Conservation (phyloP, 1,140 invertebrate genomes). For the Ceratoteleas bidentatus region DNA sequence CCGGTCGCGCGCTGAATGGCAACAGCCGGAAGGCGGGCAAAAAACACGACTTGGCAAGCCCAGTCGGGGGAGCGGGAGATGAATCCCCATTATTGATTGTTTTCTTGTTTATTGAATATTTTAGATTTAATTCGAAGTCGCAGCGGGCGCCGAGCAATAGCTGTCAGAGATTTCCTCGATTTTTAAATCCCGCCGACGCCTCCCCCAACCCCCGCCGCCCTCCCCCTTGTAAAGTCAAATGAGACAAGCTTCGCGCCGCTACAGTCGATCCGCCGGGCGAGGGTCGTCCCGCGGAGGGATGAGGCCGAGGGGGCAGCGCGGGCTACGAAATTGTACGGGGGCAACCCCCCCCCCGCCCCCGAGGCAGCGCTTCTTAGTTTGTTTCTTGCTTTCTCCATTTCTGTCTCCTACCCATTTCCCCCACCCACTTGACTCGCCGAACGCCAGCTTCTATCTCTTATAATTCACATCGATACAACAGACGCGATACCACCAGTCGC, state of each 20-base stretch:
- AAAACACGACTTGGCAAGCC: constrained; percentile 55
- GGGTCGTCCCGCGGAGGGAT: constrained; percentile 52
- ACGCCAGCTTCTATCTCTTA: too few relatives aligned
- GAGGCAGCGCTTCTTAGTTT: too few relatives aligned
- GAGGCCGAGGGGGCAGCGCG: constrained; percentile 12
- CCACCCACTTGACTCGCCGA: too few relatives aligned
- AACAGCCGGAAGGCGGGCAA: constrained; percentile 36
- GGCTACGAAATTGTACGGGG: constrained; percentile 42
- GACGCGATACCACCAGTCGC: too few relatives aligned
- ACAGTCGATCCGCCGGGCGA: constrained; percentile 61
- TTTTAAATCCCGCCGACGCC: constrained; percentile 77
- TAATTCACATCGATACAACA: too few relatives aligned
- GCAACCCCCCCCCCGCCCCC: too few relatives aligned
- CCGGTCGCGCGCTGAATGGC: constrained; percentile 64
- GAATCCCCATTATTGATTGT: constrained; percentile 78
- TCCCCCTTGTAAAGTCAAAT: constrained; percentile 78
- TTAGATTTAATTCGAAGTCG: constrained; percentile 80
- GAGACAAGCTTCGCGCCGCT: constrained; percentile 73
- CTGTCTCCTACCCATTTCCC: too few relatives aligned
- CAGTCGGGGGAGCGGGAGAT: constrained; percentile 36
- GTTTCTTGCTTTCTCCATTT: too few relatives aligned
- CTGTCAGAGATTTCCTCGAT: constrained; percentile 80
- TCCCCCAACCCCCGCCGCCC: not conserved
- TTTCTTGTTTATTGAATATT: constrained; percentile 81
- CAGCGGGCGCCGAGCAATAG: constrained; percentile 75